Conservation (phyloP, 2,113 vertebrate genomes). For the Cricetomys ansorgei region DNA sequence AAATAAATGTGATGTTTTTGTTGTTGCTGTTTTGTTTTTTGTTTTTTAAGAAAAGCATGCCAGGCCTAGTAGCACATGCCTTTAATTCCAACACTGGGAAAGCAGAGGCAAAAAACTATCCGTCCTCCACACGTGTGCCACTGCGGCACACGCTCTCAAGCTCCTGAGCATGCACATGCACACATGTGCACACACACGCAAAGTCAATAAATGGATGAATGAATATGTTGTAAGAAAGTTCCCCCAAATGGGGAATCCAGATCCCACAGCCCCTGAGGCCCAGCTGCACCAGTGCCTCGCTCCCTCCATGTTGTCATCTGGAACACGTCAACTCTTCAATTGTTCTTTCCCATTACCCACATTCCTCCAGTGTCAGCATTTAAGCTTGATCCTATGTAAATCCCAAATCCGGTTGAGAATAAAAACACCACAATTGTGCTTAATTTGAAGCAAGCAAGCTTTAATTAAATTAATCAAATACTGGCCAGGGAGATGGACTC, state of each 20-base stretch:
- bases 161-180: neutral
- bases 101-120: neutral
- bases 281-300: too few relatives aligned
- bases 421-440: too few relatives aligned
- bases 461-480: too few relatives aligned
- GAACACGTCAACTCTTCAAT: neutral
- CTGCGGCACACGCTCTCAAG: neutral
- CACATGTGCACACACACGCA: neutral
- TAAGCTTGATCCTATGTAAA: neutral
- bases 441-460: too few relatives aligned
- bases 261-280: neutral
- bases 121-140: neutral
- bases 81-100: too few relatives aligned
- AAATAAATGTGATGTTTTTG: too few relatives aligned
- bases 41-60: too few relatives aligned
- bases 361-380: neutral
- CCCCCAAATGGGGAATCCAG: neutral
- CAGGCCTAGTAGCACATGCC: too few relatives aligned
- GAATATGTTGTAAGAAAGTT: neutral
- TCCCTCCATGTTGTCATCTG: too few relatives aligned
- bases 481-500: too few relatives aligned
- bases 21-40: too few relatives aligned
- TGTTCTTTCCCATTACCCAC: neutral
- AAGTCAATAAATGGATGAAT: neutral
- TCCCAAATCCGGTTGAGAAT: too few relatives aligned